Evolutionary conservation across 2,888 invertebrate genomes (phyloP).

Genomic region (Gastrophysa polygoni): DNA sequence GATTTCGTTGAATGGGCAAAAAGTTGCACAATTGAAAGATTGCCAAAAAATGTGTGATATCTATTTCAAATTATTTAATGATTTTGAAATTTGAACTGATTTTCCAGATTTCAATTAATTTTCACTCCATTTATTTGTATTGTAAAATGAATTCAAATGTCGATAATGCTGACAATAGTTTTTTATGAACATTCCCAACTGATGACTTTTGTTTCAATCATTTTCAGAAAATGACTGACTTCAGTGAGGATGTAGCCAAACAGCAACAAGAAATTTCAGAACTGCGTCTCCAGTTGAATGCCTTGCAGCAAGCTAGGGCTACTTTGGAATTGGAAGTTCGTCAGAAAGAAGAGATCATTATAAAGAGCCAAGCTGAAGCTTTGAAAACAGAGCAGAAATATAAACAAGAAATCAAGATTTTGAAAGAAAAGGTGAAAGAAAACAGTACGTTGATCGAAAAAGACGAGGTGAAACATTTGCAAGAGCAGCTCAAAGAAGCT

Average conservation of each 20-base stretch:
- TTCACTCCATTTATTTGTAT: no score
- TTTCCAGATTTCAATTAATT: no score
- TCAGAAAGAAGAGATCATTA: constrained; percentile 53
- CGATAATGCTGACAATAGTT: not conserved
- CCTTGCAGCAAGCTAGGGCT: constrained; percentile 51
- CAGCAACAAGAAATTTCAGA: constrained; percentile 47
- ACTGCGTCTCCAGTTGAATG: constrained; percentile 51
- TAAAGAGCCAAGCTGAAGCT: constrained; percentile 52
- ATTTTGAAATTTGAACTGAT: no score
- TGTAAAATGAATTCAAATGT: no score
- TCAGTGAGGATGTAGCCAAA: constrained; percentile 42
- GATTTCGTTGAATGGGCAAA: no score
- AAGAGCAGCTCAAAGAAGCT: constrained; percentile 45
- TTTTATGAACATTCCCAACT: not conserved
- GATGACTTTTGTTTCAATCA: not conserved
- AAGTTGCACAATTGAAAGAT: no score
- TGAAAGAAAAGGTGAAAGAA: constrained; percentile 56
- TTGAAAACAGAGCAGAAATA: constrained; percentile 47
- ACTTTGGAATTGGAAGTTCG: constrained; percentile 51
- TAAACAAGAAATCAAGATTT: constrained; percentile 48
- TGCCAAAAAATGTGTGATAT: no score
- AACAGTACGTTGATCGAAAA: constrained; percentile 56
- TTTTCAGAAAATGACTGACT: constrained; percentile 45
- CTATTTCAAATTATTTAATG: no score
- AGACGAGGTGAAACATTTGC: constrained; percentile 51